Percentiles rank a stretch among this genome's conserved stretches.
phyloP scores from a whole-genome alignment of 1,140 invertebrate genomes.

The Lepidurus apus region DNA sequence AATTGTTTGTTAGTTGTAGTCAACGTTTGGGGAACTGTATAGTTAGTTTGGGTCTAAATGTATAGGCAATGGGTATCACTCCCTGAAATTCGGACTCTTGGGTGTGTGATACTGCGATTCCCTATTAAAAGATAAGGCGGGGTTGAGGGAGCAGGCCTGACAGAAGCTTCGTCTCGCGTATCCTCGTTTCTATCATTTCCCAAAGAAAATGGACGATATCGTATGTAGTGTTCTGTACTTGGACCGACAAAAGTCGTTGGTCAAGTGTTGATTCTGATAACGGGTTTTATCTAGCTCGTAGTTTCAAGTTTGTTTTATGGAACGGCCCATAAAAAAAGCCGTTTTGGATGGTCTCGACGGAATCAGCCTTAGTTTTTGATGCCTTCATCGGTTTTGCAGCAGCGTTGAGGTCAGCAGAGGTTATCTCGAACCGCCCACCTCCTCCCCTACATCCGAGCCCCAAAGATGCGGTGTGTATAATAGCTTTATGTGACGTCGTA shows the following conservation, averaged over 20 bases:
- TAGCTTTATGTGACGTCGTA: conserved; percentile 19
- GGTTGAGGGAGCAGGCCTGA: no score
- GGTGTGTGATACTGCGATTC: no score
- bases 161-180: no score
- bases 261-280: conserved; percentile 9
- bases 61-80: no score
- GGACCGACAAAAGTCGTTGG: background rate
- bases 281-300: background rate
- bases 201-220: background rate
- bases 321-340: background rate
- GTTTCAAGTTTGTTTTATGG: conserved; percentile 1
- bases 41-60: no score
- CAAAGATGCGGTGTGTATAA: background rate
- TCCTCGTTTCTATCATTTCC: no score
- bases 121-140: no score
- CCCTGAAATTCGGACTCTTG: no score
- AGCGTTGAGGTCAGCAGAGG: background rate
- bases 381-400: conserved; percentile 20
- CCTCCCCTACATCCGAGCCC: background rate
- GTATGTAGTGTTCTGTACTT: background rate
- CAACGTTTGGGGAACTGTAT: no score
- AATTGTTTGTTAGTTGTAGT: no score
- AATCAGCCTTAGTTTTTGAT: background rate
- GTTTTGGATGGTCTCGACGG: background rate
- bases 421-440: background rate